Base-by-base conservation (phyloP, 2,888 invertebrate species). In the Cheilosia vulpina region DNA sequence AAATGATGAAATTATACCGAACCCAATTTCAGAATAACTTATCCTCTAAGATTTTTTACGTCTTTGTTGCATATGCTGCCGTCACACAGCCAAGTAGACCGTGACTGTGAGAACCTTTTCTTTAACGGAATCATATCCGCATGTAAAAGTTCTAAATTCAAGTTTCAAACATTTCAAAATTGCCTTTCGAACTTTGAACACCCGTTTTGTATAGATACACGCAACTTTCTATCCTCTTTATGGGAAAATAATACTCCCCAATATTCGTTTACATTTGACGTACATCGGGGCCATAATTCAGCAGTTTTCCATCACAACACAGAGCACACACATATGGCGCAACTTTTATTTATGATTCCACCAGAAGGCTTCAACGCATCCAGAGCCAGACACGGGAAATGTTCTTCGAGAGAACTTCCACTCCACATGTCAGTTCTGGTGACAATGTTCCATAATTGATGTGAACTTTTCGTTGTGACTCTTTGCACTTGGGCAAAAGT, bases 401-500 rank as follows among this genome's bases (percentile, higher is more conserved):
- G 52, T 11, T 24, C 17, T 24, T 38, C 31, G 55, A 52, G 41
- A 11, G 57, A 79, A 80, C 24, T 62, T 73, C 38, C 38, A 38
- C 13, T 34, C 41, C 43, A 24, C 79, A 81, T 81, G 75, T 63
- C 63, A 69, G 53, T 81, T 62, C 65, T 52, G 57, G 57, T 81
- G 81, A 81, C 75, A 81, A 76, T 76, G 76, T 69, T 69, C 58
- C 76, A 66, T 81, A 81, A 76, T 81, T 81, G 81, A 81, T 71
- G 63, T 55, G 52, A 81, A 81, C 81, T 81, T 81, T 81, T 58
- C 65, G 63, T 45, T 65, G 69, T 65, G 69, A 81, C 63, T 65
- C 63, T 65, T 81, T 69, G 65, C 71, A 76, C 81, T 81, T 60
- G 24, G 47, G 19, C 34, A 81, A 52, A 52, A 17, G n/a, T 47